Percentiles rank a stretch among this genome's conserved stretches.
These are phyloP conservation scores for Aricia artaxerxes DNA, from an alignment of 2,888 invertebrate genomes.

Conservation along the genomic window DNA sequence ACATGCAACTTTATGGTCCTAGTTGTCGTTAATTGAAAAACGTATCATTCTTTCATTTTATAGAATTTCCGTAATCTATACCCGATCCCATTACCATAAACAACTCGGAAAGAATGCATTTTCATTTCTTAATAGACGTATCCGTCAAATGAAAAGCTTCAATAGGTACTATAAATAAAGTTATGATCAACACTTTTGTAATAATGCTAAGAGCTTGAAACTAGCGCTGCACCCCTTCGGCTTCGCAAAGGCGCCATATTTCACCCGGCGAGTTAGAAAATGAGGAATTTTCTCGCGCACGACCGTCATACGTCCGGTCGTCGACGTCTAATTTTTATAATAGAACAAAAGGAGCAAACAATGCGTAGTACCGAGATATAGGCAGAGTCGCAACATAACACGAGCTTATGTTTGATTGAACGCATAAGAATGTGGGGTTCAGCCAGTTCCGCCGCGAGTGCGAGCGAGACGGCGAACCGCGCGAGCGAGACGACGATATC, in stretches of 20 bases:
- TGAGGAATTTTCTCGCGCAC: constrained; percentile 41
- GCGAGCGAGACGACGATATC: constrained; percentile 59
- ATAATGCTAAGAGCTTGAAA: constrained; percentile 30
- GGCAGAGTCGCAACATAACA: constrained; percentile 52
- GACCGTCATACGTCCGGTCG: constrained; percentile 42
- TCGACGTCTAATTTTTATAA: constrained; percentile 61
- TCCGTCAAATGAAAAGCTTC: constrained; percentile 19
- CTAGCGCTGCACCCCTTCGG: constrained; percentile 27
- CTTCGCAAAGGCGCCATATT: constrained; percentile 34
- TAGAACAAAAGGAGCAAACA: constrained; percentile 65
- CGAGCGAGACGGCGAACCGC: constrained; percentile 47
- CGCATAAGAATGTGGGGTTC: constrained; percentile 75
- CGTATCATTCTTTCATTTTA: not conserved
- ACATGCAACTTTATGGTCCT: not conserved
- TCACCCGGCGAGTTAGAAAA: constrained; percentile 39
- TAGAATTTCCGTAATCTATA: not conserved
- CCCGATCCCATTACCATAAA: constrained; percentile 3
- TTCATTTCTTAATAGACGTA: constrained; percentile 20
- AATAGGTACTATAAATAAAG: constrained; percentile 27
- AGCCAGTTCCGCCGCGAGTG: constrained; percentile 51
- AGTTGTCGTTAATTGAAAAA: not conserved
- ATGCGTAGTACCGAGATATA: constrained; percentile 55
- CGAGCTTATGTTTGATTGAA: constrained; percentile 74
- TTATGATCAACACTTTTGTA: constrained; percentile 29
- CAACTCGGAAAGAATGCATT: constrained; percentile 2